Conservation (phyloP, 2,888 invertebrate species). For the Noctuana brunneofusca region DNA sequence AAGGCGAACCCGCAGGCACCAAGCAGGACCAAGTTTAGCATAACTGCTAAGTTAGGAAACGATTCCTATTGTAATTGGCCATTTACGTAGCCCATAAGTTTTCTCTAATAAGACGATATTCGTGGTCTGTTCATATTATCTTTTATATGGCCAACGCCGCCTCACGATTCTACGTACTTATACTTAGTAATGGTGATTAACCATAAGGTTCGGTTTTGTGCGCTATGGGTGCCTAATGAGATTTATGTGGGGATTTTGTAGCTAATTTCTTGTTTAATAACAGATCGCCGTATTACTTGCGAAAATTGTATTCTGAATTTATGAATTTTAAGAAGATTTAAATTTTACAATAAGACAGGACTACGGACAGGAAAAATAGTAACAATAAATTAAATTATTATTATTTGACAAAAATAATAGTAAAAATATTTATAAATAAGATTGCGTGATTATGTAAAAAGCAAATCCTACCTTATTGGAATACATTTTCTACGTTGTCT, state of each 20-base stretch:
- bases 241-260: constrained; percentile 13
- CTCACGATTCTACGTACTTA: constrained; percentile 47
- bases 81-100: constrained; percentile 59
- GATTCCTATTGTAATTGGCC: constrained; percentile 57
- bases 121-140: constrained; percentile 51
- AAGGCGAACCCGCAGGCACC: constrained; percentile 41
- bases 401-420: too few species aligned
- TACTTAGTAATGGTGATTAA: constrained; percentile 39
- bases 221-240: constrained; percentile 33
- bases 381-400: too few species aligned
- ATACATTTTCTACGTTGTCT: background rate
- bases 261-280: background rate
- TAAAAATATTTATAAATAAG: background rate
- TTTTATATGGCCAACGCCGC: constrained; percentile 46
- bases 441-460: background rate
- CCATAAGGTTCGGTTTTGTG: constrained; percentile 34
- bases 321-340: too few species aligned
- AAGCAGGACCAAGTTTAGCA: constrained; percentile 40
- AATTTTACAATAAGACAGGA: too few species aligned
- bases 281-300: too few species aligned
- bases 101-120: constrained; percentile 59
- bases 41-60: constrained; percentile 48
- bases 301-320: too few species aligned
- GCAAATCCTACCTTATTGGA: background rate
- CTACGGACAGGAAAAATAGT: too few species aligned